These are phyloP conservation scores for Notodonta ziczac DNA, from an alignment of 2,888 invertebrate species.

Conservation along the genomic window DNA sequence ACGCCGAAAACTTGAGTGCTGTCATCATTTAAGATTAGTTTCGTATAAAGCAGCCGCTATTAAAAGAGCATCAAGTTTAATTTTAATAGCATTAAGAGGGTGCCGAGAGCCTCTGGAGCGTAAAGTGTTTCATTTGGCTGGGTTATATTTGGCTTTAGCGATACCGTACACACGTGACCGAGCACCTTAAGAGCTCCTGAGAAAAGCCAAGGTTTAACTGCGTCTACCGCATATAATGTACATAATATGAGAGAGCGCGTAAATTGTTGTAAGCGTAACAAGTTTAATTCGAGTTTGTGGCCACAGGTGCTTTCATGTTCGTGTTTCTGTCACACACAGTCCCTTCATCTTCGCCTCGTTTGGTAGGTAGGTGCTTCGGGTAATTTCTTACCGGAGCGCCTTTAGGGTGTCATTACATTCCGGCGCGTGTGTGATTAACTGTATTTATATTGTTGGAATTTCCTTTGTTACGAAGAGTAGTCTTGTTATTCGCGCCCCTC, in stretches of 20 bases:
- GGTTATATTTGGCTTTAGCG: slow-evolving; percentile 20
- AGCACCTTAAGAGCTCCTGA: slow-evolving; percentile 26
- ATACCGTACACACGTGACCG: slow-evolving; percentile 20
- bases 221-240: slow-evolving; percentile 24
- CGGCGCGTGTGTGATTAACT: slow-evolving; percentile 54
- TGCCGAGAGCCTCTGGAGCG: slow-evolving; percentile 35
- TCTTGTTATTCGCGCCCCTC: slow-evolving; percentile 59
- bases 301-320: slow-evolving; percentile 44
- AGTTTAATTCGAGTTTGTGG: slow-evolving; percentile 43
- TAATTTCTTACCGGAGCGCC: slow-evolving; percentile 34
- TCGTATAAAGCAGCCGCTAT: slow-evolving; percentile 49
- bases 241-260: slow-evolving; percentile 18
- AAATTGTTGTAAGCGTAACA: slow-evolving; percentile 32
- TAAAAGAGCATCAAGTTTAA: slow-evolving; percentile 54
- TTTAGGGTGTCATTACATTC: slow-evolving; percentile 45
- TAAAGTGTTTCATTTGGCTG: slow-evolving; percentile 37
- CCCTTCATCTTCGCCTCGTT: slow-evolving; percentile 32
- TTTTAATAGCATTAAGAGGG: slow-evolving; percentile 51
- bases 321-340: slow-evolving; percentile 29
- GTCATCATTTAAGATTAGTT: slow-evolving; percentile 55
- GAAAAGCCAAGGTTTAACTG: slow-evolving; percentile 25
- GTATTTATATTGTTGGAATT: slow-evolving; percentile 59
- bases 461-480: slow-evolving; percentile 63
- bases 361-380: slow-evolving; percentile 13
- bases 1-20: slow-evolving; percentile 38